Conservation (phyloP, 2,113 vertebrate genomes). For the Notothenia rossii region DNA sequence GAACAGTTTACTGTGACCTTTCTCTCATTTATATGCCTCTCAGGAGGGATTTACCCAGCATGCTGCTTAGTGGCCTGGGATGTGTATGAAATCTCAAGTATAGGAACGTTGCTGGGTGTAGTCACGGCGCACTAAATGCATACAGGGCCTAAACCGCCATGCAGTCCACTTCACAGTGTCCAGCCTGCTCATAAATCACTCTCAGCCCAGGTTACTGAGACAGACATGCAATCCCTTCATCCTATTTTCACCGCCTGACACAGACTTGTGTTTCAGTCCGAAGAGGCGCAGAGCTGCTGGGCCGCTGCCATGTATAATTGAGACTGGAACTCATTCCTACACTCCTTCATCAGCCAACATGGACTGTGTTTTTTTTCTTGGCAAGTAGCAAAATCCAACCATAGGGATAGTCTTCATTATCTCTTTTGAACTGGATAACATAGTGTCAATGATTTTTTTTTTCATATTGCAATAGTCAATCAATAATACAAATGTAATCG, state of each 20-base stretch:
- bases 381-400: neutral
- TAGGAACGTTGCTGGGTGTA: neutral
- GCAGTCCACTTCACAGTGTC: conserved; percentile 23
- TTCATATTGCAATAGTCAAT: neutral
- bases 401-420: neutral
- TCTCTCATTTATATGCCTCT: conserved; percentile 22
- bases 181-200: conserved; percentile 50
- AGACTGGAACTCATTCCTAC: neutral
- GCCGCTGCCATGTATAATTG: conserved; percentile 29
- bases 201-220: conserved; percentile 23
- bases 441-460: neutral
- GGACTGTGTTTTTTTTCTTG: neutral
- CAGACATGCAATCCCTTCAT: conserved; percentile 41
- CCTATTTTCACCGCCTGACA: neutral
- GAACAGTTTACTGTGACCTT: conserved; percentile 42
- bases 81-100: conserved; percentile 43
- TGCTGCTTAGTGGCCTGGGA: neutral
- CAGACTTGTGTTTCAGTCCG: conserved; percentile 36
- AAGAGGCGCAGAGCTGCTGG: conserved; percentile 17
- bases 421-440: neutral
- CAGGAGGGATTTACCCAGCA: conserved; percentile 8
- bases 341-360: neutral
- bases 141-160: neutral
- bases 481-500: too few relatives aligned
- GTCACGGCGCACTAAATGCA: neutral